Base-by-base conservation (phyloP, 2,888 invertebrate species). In the Zootermopsis nevadensis region DNA sequence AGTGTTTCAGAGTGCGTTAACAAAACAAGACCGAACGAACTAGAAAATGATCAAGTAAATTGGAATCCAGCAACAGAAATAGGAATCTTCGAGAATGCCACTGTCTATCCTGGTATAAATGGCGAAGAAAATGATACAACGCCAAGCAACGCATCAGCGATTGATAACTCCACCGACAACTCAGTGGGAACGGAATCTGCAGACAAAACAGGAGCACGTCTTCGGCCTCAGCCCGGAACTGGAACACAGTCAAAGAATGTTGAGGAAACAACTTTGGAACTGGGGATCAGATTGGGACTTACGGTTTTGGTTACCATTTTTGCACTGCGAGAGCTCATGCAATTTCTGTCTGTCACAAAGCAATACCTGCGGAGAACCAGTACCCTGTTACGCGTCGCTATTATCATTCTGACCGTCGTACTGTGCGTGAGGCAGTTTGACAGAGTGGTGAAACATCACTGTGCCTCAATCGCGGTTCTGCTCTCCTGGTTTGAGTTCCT, bases 401-500 rank as follows among this genome's bases (percentile, higher is more conserved):
- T 66, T 8, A 79, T 79, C 35, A 38, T 79, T 3, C 33, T 55
- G 30, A 66, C 60, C 30, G 22, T 35, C 1, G 66, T 79, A 1
- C 8, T 60, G 3, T 79, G 79, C 35, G 30, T 66, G 15, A 10
- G 1, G 15, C 55, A 48, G 10, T 66, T 55, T 33, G 60, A 31
- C n/a, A 60, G 19, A 6, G 22, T 4, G n/a, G 53, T 30, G 30
- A 24, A 66, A 35, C 79, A 66, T 7, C 79, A 79, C 4, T 66
- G 60, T 35, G 60, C 66, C 6, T 55, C 79, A 8, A 79, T 79
- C 38, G 66, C 79, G 0, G 31, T 79, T 2, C 27, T 79, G 3
- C 48, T 79, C 4, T 33, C 79, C 1, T 79, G 79, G 79, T 60
- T 79, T 55, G 79, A 79, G 48, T 79, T 79, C 35, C 35, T 79